phyloP scores from a whole-genome alignment of 2,888 invertebrate species.

The Hesperia comma region DNA sequence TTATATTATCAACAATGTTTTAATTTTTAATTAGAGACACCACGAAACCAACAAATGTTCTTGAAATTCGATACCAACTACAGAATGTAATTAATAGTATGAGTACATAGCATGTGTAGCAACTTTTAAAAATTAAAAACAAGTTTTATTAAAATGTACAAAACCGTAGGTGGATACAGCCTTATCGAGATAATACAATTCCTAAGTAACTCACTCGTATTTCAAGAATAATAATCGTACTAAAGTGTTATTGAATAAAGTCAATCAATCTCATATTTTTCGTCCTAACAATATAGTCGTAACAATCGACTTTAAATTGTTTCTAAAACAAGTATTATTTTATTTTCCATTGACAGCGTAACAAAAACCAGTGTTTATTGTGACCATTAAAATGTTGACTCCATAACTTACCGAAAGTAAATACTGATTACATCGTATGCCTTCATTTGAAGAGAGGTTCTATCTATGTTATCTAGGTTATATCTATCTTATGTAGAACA shows the following conservation, averaged over 20 bases:
- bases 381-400: not conserved
- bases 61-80: constrained; percentile 23
- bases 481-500: not conserved
- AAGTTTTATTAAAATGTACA: constrained; percentile 20
- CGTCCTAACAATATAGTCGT: not conserved
- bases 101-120: constrained; percentile 14
- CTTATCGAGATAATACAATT: constrained; percentile 1
- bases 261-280: not conserved
- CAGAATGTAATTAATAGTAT: constrained; percentile 27
- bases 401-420: not conserved
- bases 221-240: not conserved
- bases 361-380: no score
- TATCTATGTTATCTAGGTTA: not conserved
- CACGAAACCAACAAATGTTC: constrained; percentile 7
- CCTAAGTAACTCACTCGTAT: not conserved
- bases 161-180: constrained; percentile 15
- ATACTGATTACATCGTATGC: not conserved
- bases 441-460: not conserved
- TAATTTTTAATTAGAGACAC: constrained; percentile 5
- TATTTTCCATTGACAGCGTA: no score
- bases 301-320: not conserved
- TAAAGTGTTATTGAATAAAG: not conserved
- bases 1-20: not conserved
- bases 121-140: constrained; percentile 26
- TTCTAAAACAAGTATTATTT: no score